Base-by-base conservation (phyloP, 2,888 invertebrate species). In the Neocrepidodera transversa region DNA sequence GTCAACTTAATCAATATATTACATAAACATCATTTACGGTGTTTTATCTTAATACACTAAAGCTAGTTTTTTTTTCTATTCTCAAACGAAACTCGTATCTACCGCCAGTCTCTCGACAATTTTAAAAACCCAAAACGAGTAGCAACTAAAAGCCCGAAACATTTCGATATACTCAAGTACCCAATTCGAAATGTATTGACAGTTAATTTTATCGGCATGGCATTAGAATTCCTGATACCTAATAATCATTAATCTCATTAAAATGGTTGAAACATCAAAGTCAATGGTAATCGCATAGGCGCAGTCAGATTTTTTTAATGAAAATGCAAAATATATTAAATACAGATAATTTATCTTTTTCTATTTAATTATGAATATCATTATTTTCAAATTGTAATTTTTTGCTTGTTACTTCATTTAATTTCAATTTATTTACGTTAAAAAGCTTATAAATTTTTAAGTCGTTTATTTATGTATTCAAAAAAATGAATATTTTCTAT, bases 241-340 rank as follows among this genome's bases (percentile, higher is more conserved):
- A 49, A 49, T 49, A 49, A 35, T 49, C 35, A 20, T 49, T 49
- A 36, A 35, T 36, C 14, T 20, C 13, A 36, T 49, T 49, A 36
- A 23, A 20, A 35, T 35, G 13, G 35, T 35, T 35, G 35, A 35
- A 35, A 6, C 13, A 35, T 13, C 14, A 13, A 13, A 30, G 38
- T 30, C 50, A 26, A 50, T 35, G 11, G 38, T 48, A 53, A 49
- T 53, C 42, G 8, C 28, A 28, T 5, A 28, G 28, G 28, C 28
- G 28, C 8, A 28, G 4, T 2, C 2, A 28, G 8, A 8, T 5
- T 28, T 28, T 28, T 28, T 10, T 28, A 28, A 4, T 23, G 23
- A 23, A 4, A 23, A 23, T 6, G 3, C 3, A 6, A 23, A 23
- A 23, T 23, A 23, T 23, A 6, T 23, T 23, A 4, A 4, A 6